These are phyloP conservation scores for Drosophila watanabei DNA, from an alignment of 1,140 invertebrate genomes.

Conservation along the genomic window DNA sequence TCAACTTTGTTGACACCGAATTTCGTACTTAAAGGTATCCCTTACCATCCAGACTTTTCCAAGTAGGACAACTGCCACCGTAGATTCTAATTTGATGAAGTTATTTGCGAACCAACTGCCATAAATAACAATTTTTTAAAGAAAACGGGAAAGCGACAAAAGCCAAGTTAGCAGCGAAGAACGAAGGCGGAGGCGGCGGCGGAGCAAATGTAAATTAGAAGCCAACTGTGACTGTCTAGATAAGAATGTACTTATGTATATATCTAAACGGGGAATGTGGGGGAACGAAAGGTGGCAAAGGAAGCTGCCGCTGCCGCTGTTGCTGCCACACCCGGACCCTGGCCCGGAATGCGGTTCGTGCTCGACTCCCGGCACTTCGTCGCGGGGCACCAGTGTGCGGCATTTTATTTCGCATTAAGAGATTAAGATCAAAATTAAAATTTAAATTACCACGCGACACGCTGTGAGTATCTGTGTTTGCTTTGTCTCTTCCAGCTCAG, in stretches of 20 bases:
- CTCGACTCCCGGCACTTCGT: constrained; percentile 35
- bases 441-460: constrained; percentile 82
- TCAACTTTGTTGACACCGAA: not conserved
- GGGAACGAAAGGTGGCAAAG: constrained; percentile 9
- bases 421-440: constrained; percentile 85
- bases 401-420: constrained; percentile 85
- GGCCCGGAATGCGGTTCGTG: constrained; percentile 32
- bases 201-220: constrained; percentile 72
- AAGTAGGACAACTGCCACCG: constrained; percentile 18
- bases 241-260: constrained; percentile 53
- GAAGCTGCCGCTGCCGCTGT: constrained; percentile 25
- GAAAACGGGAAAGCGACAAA: constrained; percentile 31
- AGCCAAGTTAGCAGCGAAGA: constrained; percentile 6
- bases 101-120: constrained; percentile 39
- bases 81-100: constrained; percentile 50
- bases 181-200: constrained; percentile 8
- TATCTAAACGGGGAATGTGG: not conserved
- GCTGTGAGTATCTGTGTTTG: constrained; percentile 47
- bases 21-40: constrained; percentile 4
- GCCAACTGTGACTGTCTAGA: constrained; percentile 57
- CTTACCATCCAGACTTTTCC: no score
- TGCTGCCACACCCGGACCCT: constrained; percentile 9
- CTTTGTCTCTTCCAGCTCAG: constrained; percentile 36
- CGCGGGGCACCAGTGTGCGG: constrained; percentile 80
- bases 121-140: constrained; percentile 53